Evolutionary conservation across 2,888 invertebrate species (phyloP).

Genomic region (Dioctria linearis): DNA sequence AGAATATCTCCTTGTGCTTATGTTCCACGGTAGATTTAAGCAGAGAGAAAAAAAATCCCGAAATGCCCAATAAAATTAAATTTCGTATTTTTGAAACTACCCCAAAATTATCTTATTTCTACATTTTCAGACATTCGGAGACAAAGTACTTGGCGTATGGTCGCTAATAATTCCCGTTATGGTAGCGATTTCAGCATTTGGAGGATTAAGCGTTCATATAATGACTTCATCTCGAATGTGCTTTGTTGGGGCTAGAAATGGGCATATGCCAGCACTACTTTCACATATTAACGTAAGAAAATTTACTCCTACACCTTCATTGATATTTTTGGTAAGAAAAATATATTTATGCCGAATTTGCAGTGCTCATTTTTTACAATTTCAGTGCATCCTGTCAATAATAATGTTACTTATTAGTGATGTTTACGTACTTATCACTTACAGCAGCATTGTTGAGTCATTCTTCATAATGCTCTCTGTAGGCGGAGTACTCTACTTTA

Average conservation of each 20-base stretch:
- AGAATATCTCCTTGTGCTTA: too few relatives aligned
- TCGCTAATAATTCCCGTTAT: constrained; percentile 90
- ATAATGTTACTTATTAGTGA: constrained; percentile 89
- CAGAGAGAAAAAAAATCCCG: too few relatives aligned
- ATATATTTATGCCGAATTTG: neutral
- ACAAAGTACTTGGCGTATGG: constrained; percentile 79
- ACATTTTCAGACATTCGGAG: constrained; percentile 83
- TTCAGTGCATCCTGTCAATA: constrained; percentile 85
- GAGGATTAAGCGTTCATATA: constrained; percentile 94
- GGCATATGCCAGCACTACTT: constrained; percentile 87
- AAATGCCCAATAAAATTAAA: too few relatives aligned
- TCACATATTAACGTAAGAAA: constrained; percentile 84
- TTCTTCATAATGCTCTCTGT: constrained; percentile 92
- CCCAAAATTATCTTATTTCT: neutral
- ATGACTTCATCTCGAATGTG: constrained; percentile 96
- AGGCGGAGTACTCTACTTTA: constrained; percentile 85
- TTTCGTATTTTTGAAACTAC: too few relatives aligned
- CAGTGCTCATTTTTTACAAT: neutral
- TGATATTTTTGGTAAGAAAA: constrained; percentile 83
- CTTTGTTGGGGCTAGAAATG: constrained; percentile 91
- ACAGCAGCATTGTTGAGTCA: constrained; percentile 93
- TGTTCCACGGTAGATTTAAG: too few relatives aligned
- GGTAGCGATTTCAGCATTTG: constrained; percentile 93
- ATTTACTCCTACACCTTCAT: constrained; percentile 85
- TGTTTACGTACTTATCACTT: constrained; percentile 89